phyloP scores from a whole-genome alignment of 2,113 vertebrate species.

The Brachyhypopomus gauderio region DNA sequence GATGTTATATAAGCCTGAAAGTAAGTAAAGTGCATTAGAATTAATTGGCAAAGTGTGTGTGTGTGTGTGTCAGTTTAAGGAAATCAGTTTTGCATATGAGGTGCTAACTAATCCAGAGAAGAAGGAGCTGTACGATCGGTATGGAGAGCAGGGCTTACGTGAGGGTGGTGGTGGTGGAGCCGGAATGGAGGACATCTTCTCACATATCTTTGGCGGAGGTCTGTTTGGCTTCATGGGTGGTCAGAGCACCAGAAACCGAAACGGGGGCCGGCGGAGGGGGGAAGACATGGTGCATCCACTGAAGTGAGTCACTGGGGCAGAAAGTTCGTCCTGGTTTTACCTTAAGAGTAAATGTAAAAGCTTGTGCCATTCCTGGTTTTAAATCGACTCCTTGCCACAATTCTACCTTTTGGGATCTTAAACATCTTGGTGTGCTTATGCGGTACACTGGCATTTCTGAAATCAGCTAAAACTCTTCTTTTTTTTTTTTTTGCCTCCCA shows the following conservation, averaged over 20 bases:
- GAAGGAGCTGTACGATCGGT: conserved; percentile 93
- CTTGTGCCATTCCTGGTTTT: no score
- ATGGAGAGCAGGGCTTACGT: conserved; percentile 95
- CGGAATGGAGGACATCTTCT: conserved; percentile 99
- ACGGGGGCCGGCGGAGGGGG: conserved; percentile 92
- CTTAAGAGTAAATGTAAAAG: neutral
- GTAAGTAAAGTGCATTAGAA: no score
- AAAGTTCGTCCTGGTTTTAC: neutral
- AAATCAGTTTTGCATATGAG: conserved; percentile 99
- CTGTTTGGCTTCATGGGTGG: conserved; percentile 98
- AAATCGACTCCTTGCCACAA: no score
- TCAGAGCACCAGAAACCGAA: conserved; percentile 88
- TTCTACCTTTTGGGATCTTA: no score
- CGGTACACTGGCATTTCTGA: neutral
- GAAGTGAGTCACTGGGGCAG: conserved; percentile 79
- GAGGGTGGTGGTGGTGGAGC: conserved; percentile 92
- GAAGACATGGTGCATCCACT: conserved; percentile 98
- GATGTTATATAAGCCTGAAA: neutral
- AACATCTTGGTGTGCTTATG: no score
- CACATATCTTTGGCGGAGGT: conserved; percentile 97
- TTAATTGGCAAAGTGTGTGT: neutral
- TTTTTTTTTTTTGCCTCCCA: neutral
- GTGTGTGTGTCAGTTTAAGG: conserved; percentile 85
- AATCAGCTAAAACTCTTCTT: neutral
- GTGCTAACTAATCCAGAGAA: conserved; percentile 96